phyloP scores from a whole-genome alignment of 2,113 vertebrate genomes.

The Motacilla tschutschensis region DNA sequence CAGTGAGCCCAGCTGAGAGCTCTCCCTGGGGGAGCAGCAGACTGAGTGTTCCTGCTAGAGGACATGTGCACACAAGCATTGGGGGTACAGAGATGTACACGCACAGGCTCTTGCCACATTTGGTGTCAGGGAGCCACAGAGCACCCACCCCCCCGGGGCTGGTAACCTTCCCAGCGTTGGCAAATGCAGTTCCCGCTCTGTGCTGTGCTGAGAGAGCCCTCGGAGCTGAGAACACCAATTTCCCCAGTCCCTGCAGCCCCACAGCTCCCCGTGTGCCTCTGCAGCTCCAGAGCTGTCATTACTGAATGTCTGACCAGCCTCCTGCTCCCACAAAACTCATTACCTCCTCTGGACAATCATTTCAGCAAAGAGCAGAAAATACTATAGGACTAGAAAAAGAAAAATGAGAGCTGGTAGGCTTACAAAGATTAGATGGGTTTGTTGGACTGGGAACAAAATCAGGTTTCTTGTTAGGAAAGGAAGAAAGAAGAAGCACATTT shows the following conservation, averaged over 20 bases:
- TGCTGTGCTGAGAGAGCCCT: not conserved
- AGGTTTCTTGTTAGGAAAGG: not conserved
- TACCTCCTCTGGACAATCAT: not conserved
- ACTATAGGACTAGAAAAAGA: not conserved
- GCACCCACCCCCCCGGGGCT: not conserved
- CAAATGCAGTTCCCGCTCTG: not conserved
- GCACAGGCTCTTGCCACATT: not conserved
- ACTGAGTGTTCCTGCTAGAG: not conserved
- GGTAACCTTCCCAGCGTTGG: not conserved
- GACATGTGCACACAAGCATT: accelerated
- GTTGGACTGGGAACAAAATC: not conserved
- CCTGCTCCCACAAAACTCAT: not conserved
- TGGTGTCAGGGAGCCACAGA: not conserved
- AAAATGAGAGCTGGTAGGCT: not conserved
- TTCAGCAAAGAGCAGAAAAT: not conserved
- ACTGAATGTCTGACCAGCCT: not conserved
- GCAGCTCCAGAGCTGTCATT: not conserved
- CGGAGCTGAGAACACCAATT: not conserved
- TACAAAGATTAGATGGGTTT: not conserved
- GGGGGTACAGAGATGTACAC: too few relatives aligned
- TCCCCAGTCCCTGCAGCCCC: not conserved
- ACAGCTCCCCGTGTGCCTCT: not conserved
- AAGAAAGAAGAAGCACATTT: not conserved
- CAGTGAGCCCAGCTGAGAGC: not conserved
- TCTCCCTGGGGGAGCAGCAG: not conserved